Conservation (phyloP, 2,113 vertebrate genomes). For the Toxostoma redivivum region DNA sequence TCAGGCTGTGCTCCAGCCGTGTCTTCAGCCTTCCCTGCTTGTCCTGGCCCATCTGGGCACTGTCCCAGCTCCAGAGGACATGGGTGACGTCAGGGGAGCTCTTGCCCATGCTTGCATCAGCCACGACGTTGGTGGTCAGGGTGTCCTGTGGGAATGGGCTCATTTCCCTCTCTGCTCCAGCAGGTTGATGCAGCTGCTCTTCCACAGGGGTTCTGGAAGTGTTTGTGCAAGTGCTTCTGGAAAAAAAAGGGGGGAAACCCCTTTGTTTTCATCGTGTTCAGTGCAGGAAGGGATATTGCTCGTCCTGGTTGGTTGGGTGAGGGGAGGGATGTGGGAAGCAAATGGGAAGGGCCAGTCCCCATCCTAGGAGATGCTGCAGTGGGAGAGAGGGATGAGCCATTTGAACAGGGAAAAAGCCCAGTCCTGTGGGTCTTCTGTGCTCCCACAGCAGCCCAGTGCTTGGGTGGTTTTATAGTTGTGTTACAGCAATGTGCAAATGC, state of each 20-base stretch:
- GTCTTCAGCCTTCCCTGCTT: neutral
- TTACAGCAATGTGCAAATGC: rapidly evolving
- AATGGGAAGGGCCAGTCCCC: neutral
- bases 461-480: neutral
- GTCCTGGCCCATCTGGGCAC: neutral
- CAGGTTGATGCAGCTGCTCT: neutral
- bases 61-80: neutral
- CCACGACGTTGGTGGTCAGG: rapidly evolving
- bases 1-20: neutral
- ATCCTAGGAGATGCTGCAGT: rapidly evolving
- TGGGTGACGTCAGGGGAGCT: neutral
- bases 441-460: neutral
- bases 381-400: neutral
- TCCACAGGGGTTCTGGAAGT: neutral
- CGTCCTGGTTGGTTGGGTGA: rapidly evolving
- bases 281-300: neutral
- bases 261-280: rapidly evolving
- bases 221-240: neutral
- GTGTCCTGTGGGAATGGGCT: neutral
- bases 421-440: rapidly evolving
- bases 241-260: neutral
- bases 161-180: rapidly evolving
- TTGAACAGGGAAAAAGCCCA: neutral
- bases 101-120: neutral
- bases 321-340: neutral